Evolutionary conservation across 53 echinoderm and acorn worm genomes (phyloP).

Genomic region (Antedon mediterranea): DNA sequence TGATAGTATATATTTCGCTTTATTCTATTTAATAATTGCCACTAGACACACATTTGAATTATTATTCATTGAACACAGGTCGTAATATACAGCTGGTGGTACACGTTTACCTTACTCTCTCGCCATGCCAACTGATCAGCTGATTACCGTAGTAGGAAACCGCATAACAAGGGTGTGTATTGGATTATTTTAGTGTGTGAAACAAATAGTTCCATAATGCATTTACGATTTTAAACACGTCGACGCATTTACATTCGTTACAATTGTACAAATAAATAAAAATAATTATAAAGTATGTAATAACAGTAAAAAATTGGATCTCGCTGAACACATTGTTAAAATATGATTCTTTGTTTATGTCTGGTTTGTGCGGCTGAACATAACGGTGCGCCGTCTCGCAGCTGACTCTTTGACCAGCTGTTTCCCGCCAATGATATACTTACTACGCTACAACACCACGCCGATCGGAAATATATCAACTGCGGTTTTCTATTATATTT

Average conservation of each 20-base stretch:
- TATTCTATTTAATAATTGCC: neutral
- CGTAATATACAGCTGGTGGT: constrained; percentile 43
- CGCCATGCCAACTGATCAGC: constrained; percentile 61
- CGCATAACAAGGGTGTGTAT: constrained; percentile 1
- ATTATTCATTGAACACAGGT: constrained; percentile 1
- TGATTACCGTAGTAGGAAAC: constrained; percentile 25
- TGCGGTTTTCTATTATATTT: constrained; percentile 15
- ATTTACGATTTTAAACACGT: neutral
- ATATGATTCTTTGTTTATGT: neutral
- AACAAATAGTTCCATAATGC: constrained; percentile 11
- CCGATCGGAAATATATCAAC: constrained; percentile 31
- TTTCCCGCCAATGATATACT: constrained; percentile 70
- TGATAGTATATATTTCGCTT: neutral
- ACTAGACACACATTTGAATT: neutral
- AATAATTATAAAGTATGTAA: neutral
- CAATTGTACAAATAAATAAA: neutral
- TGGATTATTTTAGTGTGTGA: neutral
- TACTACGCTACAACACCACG: constrained; percentile 31
- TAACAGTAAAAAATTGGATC: neutral
- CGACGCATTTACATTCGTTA: neutral
- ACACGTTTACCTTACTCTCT: constrained; percentile 38
- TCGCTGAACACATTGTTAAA: neutral
- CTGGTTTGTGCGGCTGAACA: neutral
- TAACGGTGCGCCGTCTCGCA: constrained; percentile 15
- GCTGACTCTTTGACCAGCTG: constrained; percentile 90